A percentile compares a stretch with the other conserved stretches of the same genome.
These are phyloP conservation scores for Meda fulgida DNA, from an alignment of 2,797 vertebrate species.

Conservation along the genomic window DNA sequence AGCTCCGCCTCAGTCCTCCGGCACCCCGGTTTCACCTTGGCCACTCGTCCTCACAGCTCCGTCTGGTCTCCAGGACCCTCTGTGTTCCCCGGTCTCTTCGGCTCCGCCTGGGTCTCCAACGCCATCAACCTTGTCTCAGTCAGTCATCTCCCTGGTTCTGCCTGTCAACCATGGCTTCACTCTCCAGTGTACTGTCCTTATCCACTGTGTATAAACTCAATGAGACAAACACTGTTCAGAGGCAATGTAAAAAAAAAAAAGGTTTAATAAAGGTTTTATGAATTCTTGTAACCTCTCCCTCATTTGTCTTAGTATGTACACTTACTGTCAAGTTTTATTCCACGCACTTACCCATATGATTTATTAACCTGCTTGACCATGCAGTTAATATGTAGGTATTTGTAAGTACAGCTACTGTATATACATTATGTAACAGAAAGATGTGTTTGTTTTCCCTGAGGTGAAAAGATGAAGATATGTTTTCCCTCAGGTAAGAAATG, in stretches of 20 bases:
- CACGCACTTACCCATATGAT: not conserved
- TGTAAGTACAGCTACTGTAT: not conserved
- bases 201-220: constrained; percentile 22
- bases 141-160: not conserved
- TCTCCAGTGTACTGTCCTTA: constrained; percentile 3
- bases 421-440: not conserved
- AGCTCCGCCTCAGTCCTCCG: not conserved
- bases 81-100: not conserved
- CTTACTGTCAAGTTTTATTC: not conserved
- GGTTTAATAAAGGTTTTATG: not conserved
- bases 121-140: not conserved
- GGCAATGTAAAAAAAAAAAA: constrained; percentile 29
- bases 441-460: not conserved
- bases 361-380: constrained; percentile 8
- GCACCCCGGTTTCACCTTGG: not conserved
- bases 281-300: constrained; percentile 12
- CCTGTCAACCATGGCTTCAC: not conserved
- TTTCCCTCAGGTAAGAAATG: constrained; percentile 11
- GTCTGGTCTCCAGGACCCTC: not conserved
- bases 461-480: not conserved
- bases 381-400: not conserved
- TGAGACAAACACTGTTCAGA: constrained; percentile 49
- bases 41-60: fast-evolving
- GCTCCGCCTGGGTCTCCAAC: not conserved
- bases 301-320: not conserved